Conservation (phyloP, 2,113 vertebrate genomes). For the Fulica atra region DNA sequence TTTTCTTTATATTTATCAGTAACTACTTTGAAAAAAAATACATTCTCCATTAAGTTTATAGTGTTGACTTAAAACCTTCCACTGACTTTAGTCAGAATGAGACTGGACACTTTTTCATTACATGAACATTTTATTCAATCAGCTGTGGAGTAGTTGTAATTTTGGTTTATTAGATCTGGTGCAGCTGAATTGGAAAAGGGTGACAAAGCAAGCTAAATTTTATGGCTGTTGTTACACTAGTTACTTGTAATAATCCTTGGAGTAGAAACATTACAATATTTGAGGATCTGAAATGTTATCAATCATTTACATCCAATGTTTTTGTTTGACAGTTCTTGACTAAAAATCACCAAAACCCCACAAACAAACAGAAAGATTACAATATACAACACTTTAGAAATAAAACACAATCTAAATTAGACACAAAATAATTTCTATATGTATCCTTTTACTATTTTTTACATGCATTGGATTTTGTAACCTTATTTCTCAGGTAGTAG, state of each 20-base stretch:
- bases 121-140: background rate
- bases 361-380: background rate
- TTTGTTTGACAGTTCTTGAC: background rate
- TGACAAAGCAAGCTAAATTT: slow-evolving; percentile 14
- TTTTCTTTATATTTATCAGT: background rate
- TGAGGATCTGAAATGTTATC: background rate
- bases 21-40: background rate
- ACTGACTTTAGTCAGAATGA: background rate
- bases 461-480: background rate
- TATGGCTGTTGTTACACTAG: background rate
- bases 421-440: background rate
- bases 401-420: background rate
- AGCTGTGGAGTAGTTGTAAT: background rate
- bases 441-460: background rate
- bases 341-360: background rate
- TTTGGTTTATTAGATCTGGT: slow-evolving; percentile 27
- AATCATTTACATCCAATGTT: background rate
- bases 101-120: background rate
- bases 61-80: background rate
- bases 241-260: background rate
- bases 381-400: background rate
- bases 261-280: background rate
- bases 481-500: background rate
- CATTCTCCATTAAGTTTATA: background rate
- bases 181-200: background rate